Evolutionary conservation across 2,888 invertebrate genomes (phyloP).

Genomic region (Abrostola tripartita): DNA sequence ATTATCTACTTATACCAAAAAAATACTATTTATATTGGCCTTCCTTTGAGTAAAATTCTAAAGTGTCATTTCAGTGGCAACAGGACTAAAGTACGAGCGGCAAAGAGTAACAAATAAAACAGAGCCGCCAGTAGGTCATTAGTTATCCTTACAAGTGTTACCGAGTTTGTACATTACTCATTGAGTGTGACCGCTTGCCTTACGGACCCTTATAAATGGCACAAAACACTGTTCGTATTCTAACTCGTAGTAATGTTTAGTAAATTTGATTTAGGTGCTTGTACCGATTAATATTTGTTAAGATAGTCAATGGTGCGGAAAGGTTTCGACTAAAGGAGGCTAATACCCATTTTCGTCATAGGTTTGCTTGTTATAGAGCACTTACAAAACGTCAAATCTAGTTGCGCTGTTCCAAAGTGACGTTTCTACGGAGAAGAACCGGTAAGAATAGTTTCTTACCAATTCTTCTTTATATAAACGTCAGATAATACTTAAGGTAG

Average conservation of each 20-base stretch:
- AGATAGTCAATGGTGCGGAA: neutral
- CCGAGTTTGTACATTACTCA: constrained; percentile 35
- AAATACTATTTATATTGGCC: neutral
- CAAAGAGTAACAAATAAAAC: constrained; percentile 29
- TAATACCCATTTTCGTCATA: too few relatives aligned
- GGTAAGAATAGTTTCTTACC: too few relatives aligned
- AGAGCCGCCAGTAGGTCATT: constrained; percentile 28
- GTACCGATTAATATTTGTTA: neutral
- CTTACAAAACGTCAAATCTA: too few relatives aligned
- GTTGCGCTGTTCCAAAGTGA: too few relatives aligned
- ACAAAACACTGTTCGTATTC: constrained; percentile 8
- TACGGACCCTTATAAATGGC: constrained; percentile 19
- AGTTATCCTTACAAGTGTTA: constrained; percentile 42
- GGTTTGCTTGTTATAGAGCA: too few relatives aligned
- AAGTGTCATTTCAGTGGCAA: constrained; percentile 16
- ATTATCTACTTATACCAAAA: too few relatives aligned
- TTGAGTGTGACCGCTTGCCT: constrained; percentile 2
- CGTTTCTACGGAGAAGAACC: too few relatives aligned
- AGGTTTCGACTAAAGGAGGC: neutral
- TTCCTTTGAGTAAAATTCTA: constrained; percentile 6
- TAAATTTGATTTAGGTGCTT: neutral
- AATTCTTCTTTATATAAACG: too few relatives aligned
- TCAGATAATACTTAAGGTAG: too few relatives aligned
- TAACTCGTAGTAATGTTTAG: neutral
- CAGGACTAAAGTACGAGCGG: constrained; percentile 11